phyloP scores from a whole-genome alignment of 92 coral and sea anemone genomes.

The Porites cylindrica region DNA sequence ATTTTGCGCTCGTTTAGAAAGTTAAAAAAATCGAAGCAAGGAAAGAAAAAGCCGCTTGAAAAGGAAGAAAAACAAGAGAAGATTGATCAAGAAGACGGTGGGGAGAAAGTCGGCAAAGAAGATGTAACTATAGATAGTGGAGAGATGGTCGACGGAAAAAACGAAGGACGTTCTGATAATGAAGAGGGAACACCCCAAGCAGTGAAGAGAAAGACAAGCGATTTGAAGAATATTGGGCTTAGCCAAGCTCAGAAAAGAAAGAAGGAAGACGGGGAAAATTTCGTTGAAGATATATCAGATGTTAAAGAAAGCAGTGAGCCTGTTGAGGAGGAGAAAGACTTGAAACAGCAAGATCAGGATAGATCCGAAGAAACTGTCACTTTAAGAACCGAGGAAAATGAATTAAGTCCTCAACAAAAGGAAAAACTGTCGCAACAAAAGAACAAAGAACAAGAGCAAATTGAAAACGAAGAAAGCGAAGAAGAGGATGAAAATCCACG shows the following conservation, averaged over 20 bases:
- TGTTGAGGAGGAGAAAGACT: not conserved
- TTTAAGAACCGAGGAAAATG: not conserved
- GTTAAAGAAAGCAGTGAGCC: not conserved
- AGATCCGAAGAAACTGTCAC: not conserved
- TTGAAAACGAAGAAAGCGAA: constrained; percentile 16
- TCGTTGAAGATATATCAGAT: constrained; percentile 5
- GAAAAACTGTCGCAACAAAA: constrained; percentile 5
- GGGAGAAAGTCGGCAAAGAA: constrained; percentile 9
- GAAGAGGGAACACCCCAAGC: constrained; percentile 16
- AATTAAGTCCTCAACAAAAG: not conserved
- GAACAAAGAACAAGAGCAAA: constrained; percentile 4
- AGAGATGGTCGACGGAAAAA: not conserved
- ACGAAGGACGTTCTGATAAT: constrained; percentile 3
- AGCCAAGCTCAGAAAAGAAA: constrained; percentile 17
- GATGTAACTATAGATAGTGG: not conserved
- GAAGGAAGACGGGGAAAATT: constrained; percentile 24
- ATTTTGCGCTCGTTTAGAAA: constrained; percentile 37
- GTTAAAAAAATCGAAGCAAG: constrained; percentile 3
- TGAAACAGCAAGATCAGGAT: constrained; percentile 5
- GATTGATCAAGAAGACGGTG: not conserved
- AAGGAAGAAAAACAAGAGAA: not conserved
- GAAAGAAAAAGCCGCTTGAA: constrained; percentile 2
- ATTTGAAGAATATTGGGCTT: not conserved
- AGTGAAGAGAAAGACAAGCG: constrained; percentile 39
- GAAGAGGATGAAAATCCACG: not conserved